Percentiles rank a stretch among this genome's conserved stretches.
Conservation (phyloP, 1,140 invertebrate species). For the Drosophila navojoa region DNA sequence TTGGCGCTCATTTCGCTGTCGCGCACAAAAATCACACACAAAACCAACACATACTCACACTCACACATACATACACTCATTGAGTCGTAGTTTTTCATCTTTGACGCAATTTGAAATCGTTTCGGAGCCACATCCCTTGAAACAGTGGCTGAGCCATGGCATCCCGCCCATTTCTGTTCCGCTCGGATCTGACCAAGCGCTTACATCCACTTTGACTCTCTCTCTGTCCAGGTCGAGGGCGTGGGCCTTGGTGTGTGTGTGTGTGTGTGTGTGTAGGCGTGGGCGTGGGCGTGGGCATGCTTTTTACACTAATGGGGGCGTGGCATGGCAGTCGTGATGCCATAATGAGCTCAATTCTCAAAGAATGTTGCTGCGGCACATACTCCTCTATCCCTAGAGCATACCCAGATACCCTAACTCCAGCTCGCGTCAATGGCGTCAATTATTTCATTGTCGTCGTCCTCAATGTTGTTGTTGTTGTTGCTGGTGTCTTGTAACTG, state of each 20-base stretch:
- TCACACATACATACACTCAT: slow-evolving; percentile 11
- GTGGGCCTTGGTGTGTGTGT: slow-evolving; percentile 33
- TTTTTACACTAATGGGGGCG: slow-evolving; percentile 80
- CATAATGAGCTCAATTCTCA: slow-evolving; percentile 81
- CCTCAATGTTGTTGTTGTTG: slow-evolving; percentile 21
- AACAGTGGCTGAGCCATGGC: slow-evolving; percentile 15
- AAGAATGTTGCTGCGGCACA: slow-evolving; percentile 64
- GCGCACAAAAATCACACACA: slow-evolving; percentile 46
- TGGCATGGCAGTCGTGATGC: slow-evolving; percentile 65
- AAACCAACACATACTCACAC: slow-evolving; percentile 13
- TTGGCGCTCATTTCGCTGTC: slow-evolving; percentile 66
- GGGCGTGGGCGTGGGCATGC: slow-evolving; percentile 40
- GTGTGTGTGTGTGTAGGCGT: slow-evolving; percentile 28
- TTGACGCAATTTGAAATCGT: slow-evolving; percentile 69
- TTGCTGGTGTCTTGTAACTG: slow-evolving; percentile 58
- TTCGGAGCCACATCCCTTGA: slow-evolving; percentile 49
- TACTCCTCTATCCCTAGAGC: slow-evolving; percentile 1
- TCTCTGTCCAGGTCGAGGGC: background rate
- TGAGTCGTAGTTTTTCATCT: slow-evolving; percentile 63
- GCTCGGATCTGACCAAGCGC: slow-evolving; percentile 31
- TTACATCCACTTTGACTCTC: slow-evolving; percentile 44
- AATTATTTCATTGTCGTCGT: slow-evolving; percentile 80
- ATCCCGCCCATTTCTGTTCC: slow-evolving; percentile 25
- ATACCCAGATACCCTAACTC: slow-evolving; percentile 2
- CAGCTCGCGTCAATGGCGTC: slow-evolving; percentile 70